Evolutionary conservation across 2,113 vertebrate genomes (phyloP), one percentile per base, ranked within the genome.

Genomic region (Macquaria australasica): DNA sequence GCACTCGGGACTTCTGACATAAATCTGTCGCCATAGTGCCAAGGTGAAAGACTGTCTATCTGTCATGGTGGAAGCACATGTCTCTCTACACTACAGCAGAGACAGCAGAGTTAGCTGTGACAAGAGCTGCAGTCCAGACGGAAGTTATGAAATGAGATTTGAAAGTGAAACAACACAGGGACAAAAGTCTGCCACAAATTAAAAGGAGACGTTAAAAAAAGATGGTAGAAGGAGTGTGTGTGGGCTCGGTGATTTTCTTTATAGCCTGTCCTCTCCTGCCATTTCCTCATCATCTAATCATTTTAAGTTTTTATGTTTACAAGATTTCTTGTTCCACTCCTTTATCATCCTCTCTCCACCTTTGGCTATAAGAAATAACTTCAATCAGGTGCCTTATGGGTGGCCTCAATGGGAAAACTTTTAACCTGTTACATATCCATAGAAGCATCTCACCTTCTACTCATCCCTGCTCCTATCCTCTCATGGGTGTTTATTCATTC

Each of bases 271-370:
- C 53, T 58, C 9, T 73, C 53, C 4, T 72, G 28, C 37, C 31
- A 7, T 80, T 55, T 34, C 31, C 31, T 48, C 10, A 59, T 80
- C 39, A 84, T 86, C 43, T 45, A 43, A 77, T 81, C 45, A 51
- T 53, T 74, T 60, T 39, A 39, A 16, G 7, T 77, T 48, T 53
- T 45, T 23, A 58, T 55, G 37, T 74, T 71, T 21, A 18, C 56
- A 34, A 43, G 72, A 34, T 56, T 71, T 89, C 77, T 81, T 79
- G 62, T 74, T 73, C 37, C 63, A 39, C 31, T 68, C 23, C n/a
- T 77, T 62, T 37, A 50, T 73, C 39, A 75, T 55, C 50, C 8
- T 76, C 48, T 41, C 60, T 68, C 12, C 20, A 59, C 23, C 21
- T n/a, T 55, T 48, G 25, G 21, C 23, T 41, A 3, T 58, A 21